Evolutionary conservation across 2,113 vertebrate genomes (phyloP).

Genomic region (Saimiri boliviensis): DNA sequence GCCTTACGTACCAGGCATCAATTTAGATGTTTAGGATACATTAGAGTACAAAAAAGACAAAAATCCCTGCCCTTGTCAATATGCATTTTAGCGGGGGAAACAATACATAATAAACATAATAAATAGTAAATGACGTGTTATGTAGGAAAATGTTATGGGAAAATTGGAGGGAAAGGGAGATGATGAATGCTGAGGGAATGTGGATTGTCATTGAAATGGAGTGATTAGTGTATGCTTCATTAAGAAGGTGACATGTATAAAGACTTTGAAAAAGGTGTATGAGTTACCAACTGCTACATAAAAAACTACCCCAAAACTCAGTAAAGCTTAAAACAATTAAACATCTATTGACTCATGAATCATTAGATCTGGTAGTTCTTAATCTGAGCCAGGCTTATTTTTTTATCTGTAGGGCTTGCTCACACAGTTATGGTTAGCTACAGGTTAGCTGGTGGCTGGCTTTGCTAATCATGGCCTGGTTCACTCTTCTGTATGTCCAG

Average conservation of each 20-base stretch:
- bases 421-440: neutral
- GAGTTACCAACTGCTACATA: neutral
- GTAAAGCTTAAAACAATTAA: conserved; percentile 27
- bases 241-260: conserved; percentile 5
- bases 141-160: neutral
- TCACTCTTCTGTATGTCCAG: neutral
- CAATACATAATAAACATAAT: neutral
- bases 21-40: neutral
- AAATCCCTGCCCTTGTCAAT: neutral
- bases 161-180: neutral
- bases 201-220: neutral
- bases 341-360: neutral
- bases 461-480: neutral
- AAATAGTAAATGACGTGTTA: neutral
- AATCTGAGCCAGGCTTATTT: neutral
- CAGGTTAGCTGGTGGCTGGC: neutral
- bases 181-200: neutral
- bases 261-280: neutral
- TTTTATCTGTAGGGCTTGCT: neutral
- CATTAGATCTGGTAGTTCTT: neutral
- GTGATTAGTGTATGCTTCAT: neutral
- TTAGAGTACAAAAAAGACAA: neutral
- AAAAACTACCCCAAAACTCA: conserved; percentile 1
- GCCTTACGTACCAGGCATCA: neutral
- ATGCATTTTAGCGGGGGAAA: neutral